A percentile compares a stretch with the other conserved stretches of the same genome.
Evolutionary conservation across 2,888 invertebrate species (phyloP).

Genomic region (Chrysina gloriosa): DNA sequence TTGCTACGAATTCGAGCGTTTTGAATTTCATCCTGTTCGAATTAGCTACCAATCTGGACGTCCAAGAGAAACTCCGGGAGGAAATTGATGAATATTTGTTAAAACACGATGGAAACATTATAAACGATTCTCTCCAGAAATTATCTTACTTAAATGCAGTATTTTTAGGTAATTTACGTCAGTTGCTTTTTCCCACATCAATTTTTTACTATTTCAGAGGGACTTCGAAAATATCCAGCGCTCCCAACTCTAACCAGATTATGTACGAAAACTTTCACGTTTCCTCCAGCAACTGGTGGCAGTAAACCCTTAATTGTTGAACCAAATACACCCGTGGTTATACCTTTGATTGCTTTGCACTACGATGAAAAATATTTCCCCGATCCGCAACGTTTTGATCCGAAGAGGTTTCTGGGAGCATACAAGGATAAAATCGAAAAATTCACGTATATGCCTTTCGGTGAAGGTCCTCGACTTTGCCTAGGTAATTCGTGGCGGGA

Average conservation of each 20-base stretch:
- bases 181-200: neutral
- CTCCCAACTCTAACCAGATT: conserved; percentile 46
- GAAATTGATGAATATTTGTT: conserved; percentile 67
- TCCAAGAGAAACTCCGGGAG: conserved; percentile 66
- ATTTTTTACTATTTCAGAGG: conserved; percentile 37
- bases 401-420: conserved; percentile 51
- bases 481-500: conserved; percentile 47
- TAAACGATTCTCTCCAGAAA: conserved; percentile 66
- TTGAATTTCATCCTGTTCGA: conserved; percentile 62
- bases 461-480: conserved; percentile 54
- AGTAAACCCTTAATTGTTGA: conserved; percentile 50
- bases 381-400: conserved; percentile 48
- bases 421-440: conserved; percentile 52
- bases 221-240: conserved; percentile 52
- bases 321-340: conserved; percentile 46
- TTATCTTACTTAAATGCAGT: conserved; percentile 72
- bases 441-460: conserved; percentile 52
- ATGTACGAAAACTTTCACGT: conserved; percentile 50
- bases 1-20: conserved; percentile 64
- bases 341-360: conserved; percentile 48
- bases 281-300: conserved; percentile 46
- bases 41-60: conserved; percentile 64
- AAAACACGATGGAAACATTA: conserved; percentile 64
- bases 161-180: conserved; percentile 63
- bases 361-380: conserved; percentile 48